These are phyloP conservation scores for Pyralis farinalis DNA, from an alignment of 2,888 invertebrate species.

Conservation along the genomic window DNA sequence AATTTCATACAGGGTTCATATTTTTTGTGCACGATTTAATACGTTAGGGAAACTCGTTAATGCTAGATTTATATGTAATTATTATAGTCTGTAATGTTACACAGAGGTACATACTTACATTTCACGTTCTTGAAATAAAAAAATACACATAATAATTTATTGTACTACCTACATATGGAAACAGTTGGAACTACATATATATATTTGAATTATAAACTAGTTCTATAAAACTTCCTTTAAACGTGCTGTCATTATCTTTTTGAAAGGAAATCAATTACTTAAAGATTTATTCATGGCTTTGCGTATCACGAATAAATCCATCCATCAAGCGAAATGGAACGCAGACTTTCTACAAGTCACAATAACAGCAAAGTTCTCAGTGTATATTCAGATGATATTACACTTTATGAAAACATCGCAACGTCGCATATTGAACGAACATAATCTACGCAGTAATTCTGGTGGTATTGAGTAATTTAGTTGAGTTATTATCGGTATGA, in stretches of 20 bases:
- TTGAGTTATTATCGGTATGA: constrained; percentile 42
- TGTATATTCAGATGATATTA: neutral
- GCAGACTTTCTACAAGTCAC: constrained; percentile 8
- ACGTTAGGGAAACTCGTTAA: too few relatives aligned
- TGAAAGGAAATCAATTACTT: constrained; percentile 5
- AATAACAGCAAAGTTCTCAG: constrained; percentile 1
- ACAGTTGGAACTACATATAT: too few relatives aligned
- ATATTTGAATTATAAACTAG: too few relatives aligned
- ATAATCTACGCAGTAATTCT: constrained; percentile 11
- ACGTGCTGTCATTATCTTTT: neutral
- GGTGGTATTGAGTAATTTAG: constrained; percentile 26
- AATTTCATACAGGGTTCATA: too few relatives aligned
- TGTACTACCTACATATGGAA: too few relatives aligned
- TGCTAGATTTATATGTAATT: too few relatives aligned
- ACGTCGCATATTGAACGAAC: constrained; percentile 3
- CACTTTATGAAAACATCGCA: neutral
- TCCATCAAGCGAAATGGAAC: constrained; percentile 10
- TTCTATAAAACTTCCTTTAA: too few relatives aligned
- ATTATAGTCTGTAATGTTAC: too few relatives aligned
- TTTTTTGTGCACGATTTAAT: too few relatives aligned
- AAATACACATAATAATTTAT: too few relatives aligned
- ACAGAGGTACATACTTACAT: too few relatives aligned
- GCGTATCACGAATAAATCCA: constrained; percentile 8
- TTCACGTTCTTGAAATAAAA: too few relatives aligned
- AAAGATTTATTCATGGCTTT: neutral